Evolutionary conservation across 2,797 vertebrate species (phyloP).

Genomic region (Leptatherina wallacei): DNA sequence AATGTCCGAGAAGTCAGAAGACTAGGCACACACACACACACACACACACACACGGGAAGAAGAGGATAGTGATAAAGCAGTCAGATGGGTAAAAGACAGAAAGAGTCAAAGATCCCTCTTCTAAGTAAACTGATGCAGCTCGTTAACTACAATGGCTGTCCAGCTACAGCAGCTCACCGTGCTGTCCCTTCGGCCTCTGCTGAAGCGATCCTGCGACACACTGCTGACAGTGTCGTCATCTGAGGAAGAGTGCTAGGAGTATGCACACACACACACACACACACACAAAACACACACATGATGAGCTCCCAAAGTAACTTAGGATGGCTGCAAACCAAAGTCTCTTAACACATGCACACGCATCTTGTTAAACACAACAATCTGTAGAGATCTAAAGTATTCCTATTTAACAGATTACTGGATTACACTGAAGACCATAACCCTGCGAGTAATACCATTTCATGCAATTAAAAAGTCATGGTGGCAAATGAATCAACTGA

Average conservation of each 20-base stretch:
- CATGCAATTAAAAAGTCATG: slow-evolving; percentile 50
- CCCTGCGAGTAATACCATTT: slow-evolving; percentile 12
- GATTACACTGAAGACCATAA: slow-evolving; percentile 18
- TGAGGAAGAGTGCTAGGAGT: slow-evolving; percentile 83
- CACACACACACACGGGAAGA: slow-evolving; percentile 42
- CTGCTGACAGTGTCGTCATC: slow-evolving; percentile 87
- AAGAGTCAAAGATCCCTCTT: slow-evolving; percentile 3
- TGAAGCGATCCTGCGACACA: slow-evolving; percentile 83
- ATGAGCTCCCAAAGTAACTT: slow-evolving; percentile 37
- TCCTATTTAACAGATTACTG: slow-evolving; percentile 26
- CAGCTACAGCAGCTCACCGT: slow-evolving; percentile 84
- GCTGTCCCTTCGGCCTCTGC: slow-evolving; percentile 85
- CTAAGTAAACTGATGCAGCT: neutral
- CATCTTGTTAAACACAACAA: slow-evolving; percentile 27
- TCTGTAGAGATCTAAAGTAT: slow-evolving; percentile 5
- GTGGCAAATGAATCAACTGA: neutral
- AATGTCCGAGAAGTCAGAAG: slow-evolving; percentile 89
- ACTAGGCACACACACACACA: slow-evolving; percentile 73
- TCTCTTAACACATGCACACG: slow-evolving; percentile 10
- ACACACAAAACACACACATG: slow-evolving; percentile 26
- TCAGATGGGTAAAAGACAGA: slow-evolving; percentile 12
- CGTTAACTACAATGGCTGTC: slow-evolving; percentile 4
- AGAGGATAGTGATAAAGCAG: slow-evolving; percentile 21
- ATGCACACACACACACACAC: slow-evolving; percentile 38
- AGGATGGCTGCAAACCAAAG: slow-evolving; percentile 37